A percentile compares a stretch with the other conserved stretches of the same genome.
Conservation (phyloP, 2,888 invertebrate species). For the Pteria penguin region DNA sequence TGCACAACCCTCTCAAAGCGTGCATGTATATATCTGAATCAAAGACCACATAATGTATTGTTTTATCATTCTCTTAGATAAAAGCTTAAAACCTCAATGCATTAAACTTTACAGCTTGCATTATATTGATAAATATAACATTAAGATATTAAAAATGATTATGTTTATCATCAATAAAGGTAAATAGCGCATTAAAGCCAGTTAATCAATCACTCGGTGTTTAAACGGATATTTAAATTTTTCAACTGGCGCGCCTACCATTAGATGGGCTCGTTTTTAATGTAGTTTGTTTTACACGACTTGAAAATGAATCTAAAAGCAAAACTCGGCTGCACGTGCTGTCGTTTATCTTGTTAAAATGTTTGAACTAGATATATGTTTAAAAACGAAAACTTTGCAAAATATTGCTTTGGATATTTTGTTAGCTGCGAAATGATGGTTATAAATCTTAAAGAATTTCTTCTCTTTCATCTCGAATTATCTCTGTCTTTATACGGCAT, state of each 20-base stretch:
- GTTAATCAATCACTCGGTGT: slow-evolving; percentile 33
- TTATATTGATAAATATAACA: not conserved
- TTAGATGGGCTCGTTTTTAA: slow-evolving; percentile 14
- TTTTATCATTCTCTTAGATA: not conserved
- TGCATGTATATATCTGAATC: no score
- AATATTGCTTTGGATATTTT: no score
- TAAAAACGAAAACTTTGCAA: slow-evolving; percentile 8
- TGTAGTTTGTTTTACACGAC: slow-evolving; percentile 18
- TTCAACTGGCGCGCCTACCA: slow-evolving; percentile 4
- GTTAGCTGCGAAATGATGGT: no score
- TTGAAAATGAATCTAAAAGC: slow-evolving; percentile 23
- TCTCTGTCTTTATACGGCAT: no score
- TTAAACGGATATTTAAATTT: slow-evolving; percentile 11
- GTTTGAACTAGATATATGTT: slow-evolving; percentile 40
- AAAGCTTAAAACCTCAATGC: not conserved
- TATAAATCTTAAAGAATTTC: no score
- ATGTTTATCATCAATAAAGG: not conserved
- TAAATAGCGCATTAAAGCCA: slow-evolving; percentile 17
- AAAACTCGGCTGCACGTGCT: slow-evolving; percentile 32
- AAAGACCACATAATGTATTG: no score
- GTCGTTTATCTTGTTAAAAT: slow-evolving; percentile 38
- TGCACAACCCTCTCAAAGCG: no score
- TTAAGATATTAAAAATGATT: not conserved
- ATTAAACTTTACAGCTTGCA: not conserved
- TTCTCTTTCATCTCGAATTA: no score